Conservation (phyloP, 2,888 invertebrate species). For the Hydrotaea diabolus region DNA sequence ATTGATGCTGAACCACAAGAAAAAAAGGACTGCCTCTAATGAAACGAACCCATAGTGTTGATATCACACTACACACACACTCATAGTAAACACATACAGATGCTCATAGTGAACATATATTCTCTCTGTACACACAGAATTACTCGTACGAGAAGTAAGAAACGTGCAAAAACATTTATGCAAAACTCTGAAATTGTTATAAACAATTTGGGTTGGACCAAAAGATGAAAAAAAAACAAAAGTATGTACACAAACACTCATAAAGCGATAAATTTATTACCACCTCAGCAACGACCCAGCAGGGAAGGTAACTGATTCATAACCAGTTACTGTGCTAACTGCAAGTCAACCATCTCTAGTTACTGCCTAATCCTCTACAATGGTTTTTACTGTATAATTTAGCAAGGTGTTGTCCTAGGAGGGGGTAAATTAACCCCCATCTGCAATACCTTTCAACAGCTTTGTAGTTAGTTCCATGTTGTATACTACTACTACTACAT, state of each 20-base stretch:
- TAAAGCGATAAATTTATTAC: conserved; percentile 31
- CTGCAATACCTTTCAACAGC: no score
- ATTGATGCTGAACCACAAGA: conserved; percentile 38
- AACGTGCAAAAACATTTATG: conserved; percentile 5
- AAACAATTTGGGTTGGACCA: conserved; percentile 19
- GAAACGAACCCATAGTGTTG: not conserved
- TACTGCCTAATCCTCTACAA: no score
- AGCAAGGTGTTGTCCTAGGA: no score
- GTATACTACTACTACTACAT: no score
- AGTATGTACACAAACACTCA: not conserved
- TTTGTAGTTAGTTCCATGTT: no score
- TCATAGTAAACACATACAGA: not conserved
- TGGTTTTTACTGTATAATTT: no score
- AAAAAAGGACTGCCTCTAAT: not conserved
- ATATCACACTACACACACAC: not conserved
- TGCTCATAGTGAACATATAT: not conserved
- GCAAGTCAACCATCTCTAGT: no score
- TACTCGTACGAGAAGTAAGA: not conserved
- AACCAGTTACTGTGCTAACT: no score
- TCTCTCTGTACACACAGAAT: not conserved
- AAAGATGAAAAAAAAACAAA: not conserved
- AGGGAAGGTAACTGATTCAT: no score
- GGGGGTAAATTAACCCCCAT: no score
- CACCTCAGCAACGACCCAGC: not conserved
- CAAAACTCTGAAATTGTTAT: conserved; percentile 19